Evolutionary conservation across 2,113 vertebrate genomes (phyloP).

Genomic region (Vireo altiloquus): DNA sequence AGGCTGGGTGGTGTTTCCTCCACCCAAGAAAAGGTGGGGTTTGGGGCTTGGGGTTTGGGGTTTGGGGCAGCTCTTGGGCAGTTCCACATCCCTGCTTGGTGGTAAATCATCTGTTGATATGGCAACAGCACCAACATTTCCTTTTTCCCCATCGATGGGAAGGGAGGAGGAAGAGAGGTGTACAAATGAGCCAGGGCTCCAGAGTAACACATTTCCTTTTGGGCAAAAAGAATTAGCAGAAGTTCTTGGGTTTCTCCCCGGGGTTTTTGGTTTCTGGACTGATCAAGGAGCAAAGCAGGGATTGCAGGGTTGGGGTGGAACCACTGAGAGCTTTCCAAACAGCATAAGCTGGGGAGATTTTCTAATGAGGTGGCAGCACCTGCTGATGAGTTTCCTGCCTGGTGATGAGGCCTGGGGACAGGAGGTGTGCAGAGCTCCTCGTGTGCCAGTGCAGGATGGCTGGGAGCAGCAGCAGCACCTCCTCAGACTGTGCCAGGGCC

Average conservation of each 20-base stretch:
- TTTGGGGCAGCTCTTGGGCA: neutral
- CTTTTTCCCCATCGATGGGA: neutral
- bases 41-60: no score
- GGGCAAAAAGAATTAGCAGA: neutral
- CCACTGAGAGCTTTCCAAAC: neutral
- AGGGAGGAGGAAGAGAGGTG: neutral
- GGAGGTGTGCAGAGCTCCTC: neutral
- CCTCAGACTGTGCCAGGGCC: neutral
- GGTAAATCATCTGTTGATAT: neutral
- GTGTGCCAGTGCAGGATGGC: fast-evolving
- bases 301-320: neutral
- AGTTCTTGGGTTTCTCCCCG: neutral
- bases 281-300: neutral
- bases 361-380: neutral
- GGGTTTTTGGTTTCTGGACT: neutral
- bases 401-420: neutral
- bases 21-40: neutral
- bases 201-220: fast-evolving
- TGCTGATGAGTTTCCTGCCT: neutral
- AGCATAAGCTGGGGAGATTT: neutral
- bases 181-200: neutral
- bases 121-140: neutral
- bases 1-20: neutral
- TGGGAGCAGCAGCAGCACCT: neutral
- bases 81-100: neutral